phyloP scores from a whole-genome alignment of 2,797 vertebrate species.

The Eulemur mongoz region DNA sequence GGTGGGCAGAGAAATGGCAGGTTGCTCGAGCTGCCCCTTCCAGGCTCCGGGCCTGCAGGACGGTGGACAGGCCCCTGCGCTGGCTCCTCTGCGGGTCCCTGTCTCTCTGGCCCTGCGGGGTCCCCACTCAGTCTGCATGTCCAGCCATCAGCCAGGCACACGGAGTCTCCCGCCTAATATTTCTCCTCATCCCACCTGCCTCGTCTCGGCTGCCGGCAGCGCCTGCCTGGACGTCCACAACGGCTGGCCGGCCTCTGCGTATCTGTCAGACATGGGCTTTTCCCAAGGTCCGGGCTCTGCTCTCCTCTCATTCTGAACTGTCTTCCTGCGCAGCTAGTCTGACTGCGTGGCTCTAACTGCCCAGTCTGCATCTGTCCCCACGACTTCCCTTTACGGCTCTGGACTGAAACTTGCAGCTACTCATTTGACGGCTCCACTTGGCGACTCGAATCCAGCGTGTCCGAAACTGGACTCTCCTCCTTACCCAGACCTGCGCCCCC shows the following conservation, averaged over 20 bases:
- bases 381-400: not conserved
- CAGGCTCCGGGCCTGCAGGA: not conserved
- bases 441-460: rapidly evolving
- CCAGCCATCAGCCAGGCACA: not conserved
- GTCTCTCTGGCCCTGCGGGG: not conserved
- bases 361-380: no score
- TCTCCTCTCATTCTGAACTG: not conserved
- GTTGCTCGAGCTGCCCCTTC: rapidly evolving
- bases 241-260: rapidly evolving
- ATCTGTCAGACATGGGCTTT: rapidly evolving
- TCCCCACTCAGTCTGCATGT: rapidly evolving
- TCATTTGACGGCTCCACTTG: not conserved
- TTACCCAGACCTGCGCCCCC: rapidly evolving
- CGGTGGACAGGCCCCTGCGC: rapidly evolving
- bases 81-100: not conserved
- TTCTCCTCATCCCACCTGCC: not conserved
- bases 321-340: not conserved
- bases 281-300: not conserved
- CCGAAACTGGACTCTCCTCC: not conserved
- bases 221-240: not conserved
- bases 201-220: rapidly evolving
- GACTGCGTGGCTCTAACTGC: not conserved
- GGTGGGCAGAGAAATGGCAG: not conserved
- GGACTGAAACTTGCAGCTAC: not conserved
- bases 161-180: rapidly evolving